Evolutionary conservation across 2,888 invertebrate genomes (phyloP).

Genomic region (Mesoligia furuncula): DNA sequence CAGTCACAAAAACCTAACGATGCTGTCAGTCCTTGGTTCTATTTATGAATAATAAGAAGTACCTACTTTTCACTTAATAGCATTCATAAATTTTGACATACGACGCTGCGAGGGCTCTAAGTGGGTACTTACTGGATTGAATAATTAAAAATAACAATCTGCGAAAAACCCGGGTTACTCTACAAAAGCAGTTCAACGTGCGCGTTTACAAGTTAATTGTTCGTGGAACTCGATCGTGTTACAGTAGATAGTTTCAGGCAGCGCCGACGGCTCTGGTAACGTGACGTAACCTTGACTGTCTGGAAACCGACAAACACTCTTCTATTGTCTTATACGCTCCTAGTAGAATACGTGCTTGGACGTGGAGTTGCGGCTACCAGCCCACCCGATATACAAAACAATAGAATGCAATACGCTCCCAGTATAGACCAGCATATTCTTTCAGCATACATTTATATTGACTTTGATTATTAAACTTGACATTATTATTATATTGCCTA

Average conservation of each 20-base stretch:
- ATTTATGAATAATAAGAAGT: neutral
- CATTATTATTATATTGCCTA: no score
- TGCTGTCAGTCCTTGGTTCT: neutral
- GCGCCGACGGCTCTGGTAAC: neutral
- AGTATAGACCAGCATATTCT: neutral
- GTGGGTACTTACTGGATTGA: neutral
- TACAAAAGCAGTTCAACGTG: neutral
- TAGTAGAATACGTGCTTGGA: conserved; percentile 13
- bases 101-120: neutral
- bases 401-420: neutral
- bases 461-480: no score
- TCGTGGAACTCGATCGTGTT: neutral
- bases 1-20: neutral
- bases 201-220: neutral
- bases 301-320: conserved; percentile 1
- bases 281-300: conserved; percentile 35
- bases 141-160: neutral
- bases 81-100: no score
- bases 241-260: conserved; percentile 14
- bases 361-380: no score
- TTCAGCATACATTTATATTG: neutral
- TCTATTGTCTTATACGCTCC: neutral
- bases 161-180: neutral
- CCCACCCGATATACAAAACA: neutral
- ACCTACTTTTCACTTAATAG: neutral